Evolutionary conservation across 2,797 vertebrate genomes (phyloP), one percentile per base, ranked within the genome.

Genomic region (Oreortyx pictus): DNA sequence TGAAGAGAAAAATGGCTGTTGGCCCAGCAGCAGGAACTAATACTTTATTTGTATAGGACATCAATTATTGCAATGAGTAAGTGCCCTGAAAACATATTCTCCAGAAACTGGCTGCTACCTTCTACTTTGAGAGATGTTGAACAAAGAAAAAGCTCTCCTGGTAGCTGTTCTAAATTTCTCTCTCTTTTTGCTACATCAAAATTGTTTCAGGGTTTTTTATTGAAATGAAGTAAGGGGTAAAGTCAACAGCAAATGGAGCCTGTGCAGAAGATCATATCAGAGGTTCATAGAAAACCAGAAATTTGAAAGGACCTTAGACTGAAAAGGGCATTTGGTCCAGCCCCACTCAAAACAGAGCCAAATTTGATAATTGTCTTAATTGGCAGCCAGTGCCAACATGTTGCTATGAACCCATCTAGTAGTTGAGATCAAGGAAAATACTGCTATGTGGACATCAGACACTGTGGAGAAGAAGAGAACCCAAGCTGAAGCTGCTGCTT

Each of bases 61-160:
- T 89, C 47, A 89, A 61, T 88, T 82, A 90, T 78, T 85, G 72
- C 37, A 89, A 31, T 35, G 71, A 86, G 57, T 54, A 89, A 6
- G 1, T 87, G 23, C 44, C 66, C 59, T 78, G 70, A 75, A 89
- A 91, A 89, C 27, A 46, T 37, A 44, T 70, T 93, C 62, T 67
- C 41, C 59, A 81, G 77, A 79, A 85, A 5, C 71, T 85, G 49
- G 7, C 12, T 81, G 72, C 62, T 59, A 12, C 16, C 11, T 31
- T 78, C 43, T 82, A 24, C n/a, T 74, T 87, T 18, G 35, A 87
- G 49, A 66, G 61, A 41, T n/a, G 41, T 33, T 35, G 44, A 73
- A 47, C 18, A 54, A 50, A 67, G 33, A 35, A 70, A 84, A 94
- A 57, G 12, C 27, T 39, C 68, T 83, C 41, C 44, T 52, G 15